Percentiles rank a stretch among this genome's conserved stretches.
Evolutionary conservation across 2,888 invertebrate genomes (phyloP).

Genomic region (Tanytarsus gracilentus): DNA sequence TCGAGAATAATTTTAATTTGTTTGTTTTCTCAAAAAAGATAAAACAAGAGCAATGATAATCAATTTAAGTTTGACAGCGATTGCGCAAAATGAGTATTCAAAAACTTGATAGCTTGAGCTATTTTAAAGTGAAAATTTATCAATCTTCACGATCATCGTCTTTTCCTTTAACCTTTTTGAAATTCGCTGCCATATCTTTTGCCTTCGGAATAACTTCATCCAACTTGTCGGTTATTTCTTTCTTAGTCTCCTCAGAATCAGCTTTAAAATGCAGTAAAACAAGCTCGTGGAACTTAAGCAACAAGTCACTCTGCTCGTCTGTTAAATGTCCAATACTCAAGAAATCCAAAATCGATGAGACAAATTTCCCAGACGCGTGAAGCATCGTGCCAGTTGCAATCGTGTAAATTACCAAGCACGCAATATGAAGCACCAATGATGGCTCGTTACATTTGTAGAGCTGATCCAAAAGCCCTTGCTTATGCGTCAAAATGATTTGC

Average conservation of each 20-base stretch:
- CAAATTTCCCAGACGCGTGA: slow-evolving; percentile 90
- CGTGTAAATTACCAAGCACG: slow-evolving; percentile 69
- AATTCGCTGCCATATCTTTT: slow-evolving; percentile 48
- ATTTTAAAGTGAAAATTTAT: not conserved
- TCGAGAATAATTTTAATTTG: too few relatives aligned
- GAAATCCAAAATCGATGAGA: slow-evolving; percentile 66
- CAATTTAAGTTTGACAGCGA: too few relatives aligned
- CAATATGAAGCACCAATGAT: slow-evolving; percentile 68
- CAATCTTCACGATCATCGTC: slow-evolving; percentile 1
- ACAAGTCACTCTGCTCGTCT: slow-evolving; percentile 52
- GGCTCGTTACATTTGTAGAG: slow-evolving; percentile 65
- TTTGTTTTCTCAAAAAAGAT: too few relatives aligned
- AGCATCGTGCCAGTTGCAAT: slow-evolving; percentile 70
- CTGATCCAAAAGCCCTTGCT: slow-evolving; percentile 71
- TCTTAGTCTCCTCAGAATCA: slow-evolving; percentile 38
- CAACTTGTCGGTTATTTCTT: slow-evolving; percentile 35
- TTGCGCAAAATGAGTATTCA: too few relatives aligned
- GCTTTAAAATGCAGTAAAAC: slow-evolving; percentile 54
- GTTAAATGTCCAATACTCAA: slow-evolving; percentile 57
- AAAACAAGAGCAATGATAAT: too few relatives aligned
- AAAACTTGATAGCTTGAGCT: too few relatives aligned
- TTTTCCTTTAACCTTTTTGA: slow-evolving; percentile 42
- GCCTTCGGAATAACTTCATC: slow-evolving; percentile 45
- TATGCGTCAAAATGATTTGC: slow-evolving; percentile 64
- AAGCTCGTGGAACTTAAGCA: slow-evolving; percentile 65